Conservation (phyloP, 2,888 invertebrate species). For the Xanthorhoe designata region DNA sequence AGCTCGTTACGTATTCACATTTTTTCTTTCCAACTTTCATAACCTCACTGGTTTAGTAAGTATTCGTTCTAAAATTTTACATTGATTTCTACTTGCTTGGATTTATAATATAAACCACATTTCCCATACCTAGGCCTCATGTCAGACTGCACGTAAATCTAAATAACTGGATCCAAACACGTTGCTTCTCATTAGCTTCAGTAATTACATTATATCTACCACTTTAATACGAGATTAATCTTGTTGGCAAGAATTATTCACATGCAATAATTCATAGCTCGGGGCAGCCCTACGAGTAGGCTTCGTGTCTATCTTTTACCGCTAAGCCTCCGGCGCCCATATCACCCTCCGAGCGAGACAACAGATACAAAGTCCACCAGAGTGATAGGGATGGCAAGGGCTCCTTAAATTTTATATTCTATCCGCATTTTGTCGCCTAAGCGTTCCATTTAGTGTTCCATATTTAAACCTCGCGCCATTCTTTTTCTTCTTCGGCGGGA, state of each 20-base stretch:
- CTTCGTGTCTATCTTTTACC: conserved; percentile 82
- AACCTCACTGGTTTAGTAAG: not conserved
- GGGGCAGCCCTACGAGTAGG: conserved; percentile 69
- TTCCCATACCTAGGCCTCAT: not conserved
- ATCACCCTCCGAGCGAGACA: conserved; percentile 67
- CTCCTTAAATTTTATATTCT: conserved; percentile 85
- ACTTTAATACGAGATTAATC: conserved; percentile 62
- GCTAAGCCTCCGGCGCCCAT: conserved; percentile 83
- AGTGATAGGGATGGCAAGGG: conserved; percentile 65
- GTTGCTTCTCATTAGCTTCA: conserved; percentile 56
- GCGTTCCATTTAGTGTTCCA: conserved; percentile 86
- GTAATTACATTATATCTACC: conserved; percentile 63
- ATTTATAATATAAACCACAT: not conserved
- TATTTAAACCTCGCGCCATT: conserved; percentile 82
- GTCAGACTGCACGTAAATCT: conserved; percentile 14
- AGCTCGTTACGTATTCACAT: not conserved
- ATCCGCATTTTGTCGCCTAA: conserved; percentile 86
- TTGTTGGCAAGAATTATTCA: conserved; percentile 69
- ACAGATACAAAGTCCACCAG: conserved; percentile 50
- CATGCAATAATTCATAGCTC: conserved; percentile 62
- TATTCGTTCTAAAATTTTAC: not conserved
- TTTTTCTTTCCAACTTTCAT: not conserved
- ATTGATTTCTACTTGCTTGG: conserved; percentile 1
- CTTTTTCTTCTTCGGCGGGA: conserved; percentile 77
- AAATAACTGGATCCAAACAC: conserved; percentile 31